Conservation (phyloP, 2,797 vertebrate genomes). For the Platalea minor region DNA sequence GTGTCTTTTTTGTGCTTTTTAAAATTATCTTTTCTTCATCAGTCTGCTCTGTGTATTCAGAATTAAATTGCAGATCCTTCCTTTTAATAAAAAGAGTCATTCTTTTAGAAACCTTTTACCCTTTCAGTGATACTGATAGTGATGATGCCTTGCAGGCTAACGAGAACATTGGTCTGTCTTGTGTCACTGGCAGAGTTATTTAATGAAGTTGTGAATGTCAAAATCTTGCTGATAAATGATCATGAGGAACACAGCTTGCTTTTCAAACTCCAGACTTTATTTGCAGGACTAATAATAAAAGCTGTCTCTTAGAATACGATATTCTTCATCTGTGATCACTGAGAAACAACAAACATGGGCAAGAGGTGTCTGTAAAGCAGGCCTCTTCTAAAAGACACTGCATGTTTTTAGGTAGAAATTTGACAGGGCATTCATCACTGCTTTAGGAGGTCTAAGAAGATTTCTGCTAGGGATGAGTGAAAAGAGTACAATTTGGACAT, state of each 20-base stretch:
- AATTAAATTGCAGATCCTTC: neutral
- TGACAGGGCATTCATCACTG: neutral
- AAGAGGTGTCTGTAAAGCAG: neutral
- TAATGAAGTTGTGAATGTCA: slow-evolving; percentile 43
- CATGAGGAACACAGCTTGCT: neutral
- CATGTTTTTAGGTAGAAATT: neutral
- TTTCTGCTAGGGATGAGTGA: neutral
- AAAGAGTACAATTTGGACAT: neutral
- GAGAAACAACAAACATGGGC: neutral
- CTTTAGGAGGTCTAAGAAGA: neutral
- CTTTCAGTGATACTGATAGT: neutral
- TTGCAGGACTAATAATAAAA: slow-evolving; percentile 13
- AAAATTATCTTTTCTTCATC: neutral
- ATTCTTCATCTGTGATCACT: neutral
- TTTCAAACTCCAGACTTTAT: slow-evolving; percentile 18
- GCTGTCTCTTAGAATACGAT: neutral
- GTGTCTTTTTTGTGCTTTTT: neutral
- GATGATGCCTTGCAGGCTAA: neutral
- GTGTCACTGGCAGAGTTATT: neutral
- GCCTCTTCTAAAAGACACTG: neutral
- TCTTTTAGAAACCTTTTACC: neutral
- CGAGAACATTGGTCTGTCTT: neutral
- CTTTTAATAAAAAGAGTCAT: neutral
- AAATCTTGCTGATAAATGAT: slow-evolving; percentile 10
- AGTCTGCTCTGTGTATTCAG: neutral